Base-by-base conservation (phyloP, 2,888 invertebrate species). In the Suillia variegata region DNA sequence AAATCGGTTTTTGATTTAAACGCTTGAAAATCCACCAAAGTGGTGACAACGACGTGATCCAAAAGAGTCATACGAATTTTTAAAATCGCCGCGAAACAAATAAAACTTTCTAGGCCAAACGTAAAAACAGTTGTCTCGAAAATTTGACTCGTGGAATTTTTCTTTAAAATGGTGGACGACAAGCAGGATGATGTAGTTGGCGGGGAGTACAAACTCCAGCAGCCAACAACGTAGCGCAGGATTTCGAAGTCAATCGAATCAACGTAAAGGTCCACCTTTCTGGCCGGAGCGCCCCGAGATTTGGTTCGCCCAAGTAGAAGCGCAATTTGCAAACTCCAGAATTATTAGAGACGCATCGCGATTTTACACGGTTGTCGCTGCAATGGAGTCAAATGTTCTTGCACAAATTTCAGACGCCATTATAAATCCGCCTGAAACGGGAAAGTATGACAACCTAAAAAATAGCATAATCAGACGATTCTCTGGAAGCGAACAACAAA, bases 231-330 rank as follows among this genome's bases (percentile, higher is more conserved):
- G n/a, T n/a, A 38, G n/a, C 38, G 10, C 6, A 26, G 6, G 26
- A 26, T 26, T 10, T 26, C 6, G 26, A 6, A 5, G 26, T 26
- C 6, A 26, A 26, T 10, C 26, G 26, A 26, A 10, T 26, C 5
- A 26, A 26, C 10, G 26, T 26, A 63, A 65, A 4, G 48, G 66
- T 13, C 68, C 73, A 2, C 70, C 68, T 1, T 74, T 74, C 48
- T 67, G 69, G 62, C 42, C 67, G 1, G 62, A 65, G 1, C 65
- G 67, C 4, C 69, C 72, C 0, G 70, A 68, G 18, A 50, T 76
- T 38, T 77, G 73, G 73, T 73, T 76, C 31, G 67, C 71, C 0
- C 67, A 71, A 31, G 45, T 73, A 2, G 73, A 76, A 31, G 64
- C 67, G 0, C 70, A 70, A 47, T 76, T 76, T 55, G 52, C 42